Base-by-base conservation (phyloP, 1,140 invertebrate species). In the Caerostris extrusa region DNA sequence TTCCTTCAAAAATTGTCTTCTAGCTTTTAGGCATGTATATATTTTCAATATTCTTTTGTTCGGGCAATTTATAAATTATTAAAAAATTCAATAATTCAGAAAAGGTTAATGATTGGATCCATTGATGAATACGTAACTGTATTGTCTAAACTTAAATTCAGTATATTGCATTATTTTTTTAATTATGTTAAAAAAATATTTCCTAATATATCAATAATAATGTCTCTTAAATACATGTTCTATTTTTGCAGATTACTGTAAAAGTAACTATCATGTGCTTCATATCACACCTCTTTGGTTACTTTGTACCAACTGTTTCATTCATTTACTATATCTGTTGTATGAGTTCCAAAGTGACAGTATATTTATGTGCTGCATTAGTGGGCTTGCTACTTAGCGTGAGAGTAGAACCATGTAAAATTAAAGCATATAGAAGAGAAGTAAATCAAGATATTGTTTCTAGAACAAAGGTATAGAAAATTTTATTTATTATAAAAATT, bases 311-410 rank as follows among this genome's bases (percentile, higher is more conserved):
- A 69, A 87, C 91, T 3, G 50, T 87, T 17, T 58, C 50, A 6
- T 93, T 93, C 50, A 87, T 87, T 71, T 93, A 87, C 56, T 58
- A 58, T n/a, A 77, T 55, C n/a, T 93, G 17, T 60, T 87, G 56
- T 83, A 58, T 87, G 14, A 69, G 61, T 58, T 12, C 12, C 17
- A 93, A 93, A 56, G 3, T 77, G 3, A 7, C 87, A 1, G 6
- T 86, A 3, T 93, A 50, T 34, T n/a, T 87, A 17, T 57, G 60
- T 93, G 91, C 91, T 71, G 56, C n/a, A 7, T 14, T 77, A 50
- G 17, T 77, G 71, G 91, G 82, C 5, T n/a, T 93, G 17, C 50
- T 87, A 57, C 17, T 61, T 34, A 87, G 91, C 17, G 55, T 71
- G 7, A 82, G 87, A 50, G 14, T 19, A 10, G 61, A 87, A 12